phyloP scores from a whole-genome alignment of 2,888 invertebrate genomes.

The Cataglyphis cursor region DNA sequence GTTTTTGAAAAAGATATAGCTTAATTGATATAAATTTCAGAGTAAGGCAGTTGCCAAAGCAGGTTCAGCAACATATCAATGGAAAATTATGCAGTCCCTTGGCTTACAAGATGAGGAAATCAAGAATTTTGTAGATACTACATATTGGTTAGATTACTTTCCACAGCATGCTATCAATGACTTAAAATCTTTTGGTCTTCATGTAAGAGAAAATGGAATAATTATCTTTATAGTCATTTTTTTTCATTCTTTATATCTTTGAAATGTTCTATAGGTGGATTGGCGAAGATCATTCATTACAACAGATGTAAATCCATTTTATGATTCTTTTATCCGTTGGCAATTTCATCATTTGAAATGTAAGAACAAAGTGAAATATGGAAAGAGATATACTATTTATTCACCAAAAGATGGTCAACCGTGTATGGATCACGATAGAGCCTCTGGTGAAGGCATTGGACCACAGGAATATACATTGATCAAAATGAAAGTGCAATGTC shows the following conservation, averaged over 20 bases:
- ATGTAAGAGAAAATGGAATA: constrained; percentile 89
- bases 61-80: constrained; percentile 96
- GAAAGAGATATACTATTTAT: constrained; percentile 98
- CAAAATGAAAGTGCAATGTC: constrained; percentile 94
- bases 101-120: constrained; percentile 97
- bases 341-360: constrained; percentile 96
- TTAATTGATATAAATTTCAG: constrained; percentile 85
- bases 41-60: constrained; percentile 98
- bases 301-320: constrained; percentile 98
- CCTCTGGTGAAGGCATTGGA: constrained; percentile 98
- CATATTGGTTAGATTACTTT: constrained; percentile 98
- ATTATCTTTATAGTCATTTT: not conserved
- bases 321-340: constrained; percentile 99
- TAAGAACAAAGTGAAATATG: constrained; percentile 97
- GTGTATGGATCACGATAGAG: constrained; percentile 99
- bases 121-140: constrained; percentile 94
- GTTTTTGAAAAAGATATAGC: not conserved
- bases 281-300: constrained; percentile 99
- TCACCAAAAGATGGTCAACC: constrained; percentile 99
- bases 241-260: not conserved
- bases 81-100: constrained; percentile 99
- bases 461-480: constrained; percentile 99
- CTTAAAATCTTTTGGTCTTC: constrained; percentile 95
- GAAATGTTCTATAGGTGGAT: constrained; percentile 90
- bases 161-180: constrained; percentile 96